Percentiles rank a stretch among this genome's conserved stretches.
These are phyloP conservation scores for Orius laevigatus DNA, from an alignment of 1,140 invertebrate genomes.

Conservation along the genomic window DNA sequence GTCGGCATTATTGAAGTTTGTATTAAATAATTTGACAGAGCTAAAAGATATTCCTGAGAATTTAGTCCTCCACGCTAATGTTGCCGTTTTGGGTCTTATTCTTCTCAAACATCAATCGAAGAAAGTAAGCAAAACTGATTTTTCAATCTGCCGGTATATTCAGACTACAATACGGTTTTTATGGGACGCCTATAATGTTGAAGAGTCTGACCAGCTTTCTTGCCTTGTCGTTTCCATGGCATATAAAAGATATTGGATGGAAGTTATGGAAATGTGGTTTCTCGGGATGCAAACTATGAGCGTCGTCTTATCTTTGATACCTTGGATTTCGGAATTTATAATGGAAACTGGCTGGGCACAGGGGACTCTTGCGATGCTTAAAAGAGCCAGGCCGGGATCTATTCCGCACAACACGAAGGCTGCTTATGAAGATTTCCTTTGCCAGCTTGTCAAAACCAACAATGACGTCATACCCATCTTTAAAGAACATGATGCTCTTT, in stretches of 20 bases:
- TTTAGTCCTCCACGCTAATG: slow-evolving; percentile 65
- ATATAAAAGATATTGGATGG: slow-evolving; percentile 75
- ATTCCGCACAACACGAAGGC: slow-evolving; percentile 68
- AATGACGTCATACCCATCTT: slow-evolving; percentile 52
- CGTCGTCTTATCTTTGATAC: slow-evolving; percentile 55
- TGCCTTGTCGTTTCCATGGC: slow-evolving; percentile 64
- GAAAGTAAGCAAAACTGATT: slow-evolving; percentile 68
- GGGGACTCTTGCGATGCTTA: slow-evolving; percentile 61
- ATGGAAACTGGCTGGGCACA: slow-evolving; percentile 84
- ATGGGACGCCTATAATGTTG: slow-evolving; percentile 81
- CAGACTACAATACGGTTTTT: slow-evolving; percentile 74
- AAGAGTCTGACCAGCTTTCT: slow-evolving; percentile 66
- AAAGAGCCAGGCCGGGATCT: slow-evolving; percentile 60
- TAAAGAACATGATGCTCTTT: slow-evolving; percentile 64
- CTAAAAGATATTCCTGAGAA: slow-evolving; percentile 67
- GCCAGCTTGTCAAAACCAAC: slow-evolving; percentile 66
- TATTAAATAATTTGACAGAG: slow-evolving; percentile 71
- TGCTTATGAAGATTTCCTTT: slow-evolving; percentile 78
- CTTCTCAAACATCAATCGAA: slow-evolving; percentile 67
- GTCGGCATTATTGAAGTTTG: slow-evolving; percentile 64
- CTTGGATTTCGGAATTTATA: slow-evolving; percentile 80
- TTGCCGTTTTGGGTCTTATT: slow-evolving; percentile 65
- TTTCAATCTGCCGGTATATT: slow-evolving; percentile 72
- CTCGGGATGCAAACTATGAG: slow-evolving; percentile 83
- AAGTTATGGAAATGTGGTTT: slow-evolving; percentile 82